Evolutionary conservation across 2,888 invertebrate genomes (phyloP), one percentile per base, ranked within the genome.

Genomic region (Coelinius sp.): DNA sequence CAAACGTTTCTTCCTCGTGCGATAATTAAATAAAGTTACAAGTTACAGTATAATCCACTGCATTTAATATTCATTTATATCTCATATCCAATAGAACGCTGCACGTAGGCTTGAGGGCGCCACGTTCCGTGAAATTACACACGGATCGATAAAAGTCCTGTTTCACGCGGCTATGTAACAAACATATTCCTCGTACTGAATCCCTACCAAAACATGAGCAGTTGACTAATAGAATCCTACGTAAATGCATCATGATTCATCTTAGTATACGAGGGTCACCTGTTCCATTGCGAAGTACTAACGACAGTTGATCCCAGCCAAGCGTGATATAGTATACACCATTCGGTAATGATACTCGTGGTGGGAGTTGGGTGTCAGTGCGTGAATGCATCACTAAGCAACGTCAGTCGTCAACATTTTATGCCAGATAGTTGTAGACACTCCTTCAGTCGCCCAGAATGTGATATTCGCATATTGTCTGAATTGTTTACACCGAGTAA

Each of bases 31-130:
- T n/a, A n/a, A n/a, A n/a, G n/a, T n/a, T n/a, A n/a, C n/a, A n/a
- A n/a, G n/a, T n/a, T n/a, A n/a, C n/a, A n/a, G n/a, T n/a, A n/a
- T n/a, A n/a, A n/a, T n/a, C n/a, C n/a, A n/a, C n/a, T n/a, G n/a
- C n/a, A n/a, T n/a, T n/a, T n/a, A n/a, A n/a, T n/a, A n/a, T n/a
- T n/a, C n/a, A n/a, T n/a, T n/a, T n/a, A n/a, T n/a, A n/a, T n/a
- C n/a, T n/a, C n/a, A n/a, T n/a, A n/a, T n/a, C n/a, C n/a, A n/a
- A n/a, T n/a, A n/a, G n/a, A n/a, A 35, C 8, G 53, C n/a, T 24
- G n/a, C 27, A 25, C 25, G 53, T n/a, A 53, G 24, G 53, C 6
- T 12, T 27, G 53, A 53, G 53, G 53, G 25, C 53, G 53, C 53
- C 53, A 53, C 53, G 10, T 53, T 52, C 22, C n/a, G 2, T 3